phyloP scores from a whole-genome alignment of 1,140 invertebrate genomes.

The Drosophila leontia region DNA sequence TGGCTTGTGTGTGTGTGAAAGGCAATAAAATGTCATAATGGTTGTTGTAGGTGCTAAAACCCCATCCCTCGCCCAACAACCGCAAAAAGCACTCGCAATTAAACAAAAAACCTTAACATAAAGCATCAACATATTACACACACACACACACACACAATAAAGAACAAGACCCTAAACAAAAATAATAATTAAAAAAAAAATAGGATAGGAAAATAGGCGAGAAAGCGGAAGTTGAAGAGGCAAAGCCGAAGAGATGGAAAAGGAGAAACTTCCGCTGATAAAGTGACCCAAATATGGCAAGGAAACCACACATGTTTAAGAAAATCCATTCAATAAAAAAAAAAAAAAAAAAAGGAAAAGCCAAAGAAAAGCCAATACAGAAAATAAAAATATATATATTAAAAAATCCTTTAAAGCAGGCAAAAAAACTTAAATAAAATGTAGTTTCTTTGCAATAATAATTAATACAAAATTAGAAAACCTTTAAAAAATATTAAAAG shows the following conservation, averaged over 20 bases:
- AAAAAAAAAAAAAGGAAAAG: not conserved
- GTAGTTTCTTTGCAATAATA: not conserved
- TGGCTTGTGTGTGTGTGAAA: constrained; percentile 11
- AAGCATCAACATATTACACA: constrained; percentile 1
- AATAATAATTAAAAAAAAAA: not conserved
- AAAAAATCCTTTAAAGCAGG: not conserved
- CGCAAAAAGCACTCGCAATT: constrained; percentile 26
- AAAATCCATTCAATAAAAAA: constrained; percentile 5
- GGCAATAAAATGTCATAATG: constrained; percentile 51
- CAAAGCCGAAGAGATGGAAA: constrained; percentile 23
- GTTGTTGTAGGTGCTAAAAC: constrained; percentile 35
- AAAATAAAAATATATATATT: not conserved
- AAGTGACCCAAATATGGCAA: constrained; percentile 49
- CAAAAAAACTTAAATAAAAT: not conserved
- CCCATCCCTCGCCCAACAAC: not conserved
- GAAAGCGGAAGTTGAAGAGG: constrained; percentile 16
- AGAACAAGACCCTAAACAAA: not conserved
- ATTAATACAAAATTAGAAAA: not conserved
- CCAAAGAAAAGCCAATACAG: not conserved
- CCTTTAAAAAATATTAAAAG: not conserved
- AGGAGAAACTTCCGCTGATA: constrained; percentile 33
- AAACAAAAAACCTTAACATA: constrained; percentile 11
- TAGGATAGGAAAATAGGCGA: constrained; percentile 1
- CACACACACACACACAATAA: not conserved
- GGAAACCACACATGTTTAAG: constrained; percentile 7